A percentile compares a stretch with the other conserved stretches of the same genome.
Evolutionary conservation across 2,113 vertebrate species (phyloP).

Genomic region (Bombycilla garrulus): DNA sequence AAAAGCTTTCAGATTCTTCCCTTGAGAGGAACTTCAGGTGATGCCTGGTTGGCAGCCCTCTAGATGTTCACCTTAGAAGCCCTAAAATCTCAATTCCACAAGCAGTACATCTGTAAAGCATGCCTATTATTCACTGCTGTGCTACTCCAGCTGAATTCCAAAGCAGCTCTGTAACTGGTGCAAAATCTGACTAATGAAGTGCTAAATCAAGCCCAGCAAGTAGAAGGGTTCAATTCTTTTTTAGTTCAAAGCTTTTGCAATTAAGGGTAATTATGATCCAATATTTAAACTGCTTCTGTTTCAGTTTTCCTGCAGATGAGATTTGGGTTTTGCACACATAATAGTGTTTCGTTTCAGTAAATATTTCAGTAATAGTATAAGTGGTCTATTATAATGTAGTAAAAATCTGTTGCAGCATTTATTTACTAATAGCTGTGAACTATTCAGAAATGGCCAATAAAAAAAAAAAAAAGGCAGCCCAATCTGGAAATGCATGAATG

Average conservation of each 20-base stretch:
- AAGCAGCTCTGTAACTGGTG: constrained; percentile 28
- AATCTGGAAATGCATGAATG: constrained; percentile 42
- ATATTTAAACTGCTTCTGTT: constrained; percentile 12
- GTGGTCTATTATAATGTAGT: neutral
- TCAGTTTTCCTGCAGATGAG: constrained; percentile 27
- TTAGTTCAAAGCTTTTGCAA: constrained; percentile 35
- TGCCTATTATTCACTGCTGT: constrained; percentile 1
- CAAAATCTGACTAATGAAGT: constrained; percentile 47
- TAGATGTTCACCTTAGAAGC: neutral
- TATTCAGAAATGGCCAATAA: neutral
- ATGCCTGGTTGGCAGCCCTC: neutral
- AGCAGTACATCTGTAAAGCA: neutral
- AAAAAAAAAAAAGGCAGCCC: neutral
- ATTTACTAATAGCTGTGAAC: constrained; percentile 21
- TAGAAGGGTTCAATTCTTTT: constrained; percentile 23
- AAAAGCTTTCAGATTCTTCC: neutral
- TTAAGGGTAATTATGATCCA: constrained; percentile 18
- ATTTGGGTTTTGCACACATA: constrained; percentile 29
- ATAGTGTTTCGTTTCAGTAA: neutral
- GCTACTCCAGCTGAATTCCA: constrained; percentile 35
- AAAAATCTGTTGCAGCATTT: constrained; percentile 25
- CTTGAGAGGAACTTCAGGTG: neutral
- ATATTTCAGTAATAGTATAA: constrained; percentile 38
- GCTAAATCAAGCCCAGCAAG: constrained; percentile 51
- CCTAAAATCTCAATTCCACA: neutral